phyloP scores from a whole-genome alignment of 2,113 vertebrate genomes.

The Prochilodus magdalenae region DNA sequence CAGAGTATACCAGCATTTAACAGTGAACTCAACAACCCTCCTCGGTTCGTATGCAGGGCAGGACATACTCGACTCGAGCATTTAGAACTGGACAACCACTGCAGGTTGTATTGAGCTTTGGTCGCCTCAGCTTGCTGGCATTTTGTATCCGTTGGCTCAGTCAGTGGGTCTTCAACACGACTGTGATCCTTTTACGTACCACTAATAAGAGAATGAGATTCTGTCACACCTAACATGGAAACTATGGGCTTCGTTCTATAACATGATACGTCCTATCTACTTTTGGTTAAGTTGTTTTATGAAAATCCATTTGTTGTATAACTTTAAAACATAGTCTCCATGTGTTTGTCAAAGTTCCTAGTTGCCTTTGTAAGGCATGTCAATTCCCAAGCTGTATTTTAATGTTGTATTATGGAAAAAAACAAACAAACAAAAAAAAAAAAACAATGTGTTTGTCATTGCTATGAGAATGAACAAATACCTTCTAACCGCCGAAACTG shows the following conservation, averaged over 20 bases:
- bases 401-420: slow-evolving; percentile 48
- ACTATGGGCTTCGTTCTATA: slow-evolving; percentile 46
- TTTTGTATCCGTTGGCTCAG: slow-evolving; percentile 47
- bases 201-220: slow-evolving; percentile 49
- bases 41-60: slow-evolving; percentile 42
- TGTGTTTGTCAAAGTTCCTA: slow-evolving; percentile 57
- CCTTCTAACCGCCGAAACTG: slow-evolving; percentile 60
- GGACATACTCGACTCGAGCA: slow-evolving; percentile 16
- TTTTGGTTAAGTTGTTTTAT: slow-evolving; percentile 32
- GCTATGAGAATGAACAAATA: slow-evolving; percentile 60
- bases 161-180: slow-evolving; percentile 53
- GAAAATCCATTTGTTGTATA: slow-evolving; percentile 52
- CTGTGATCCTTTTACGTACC: slow-evolving; percentile 57
- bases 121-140: slow-evolving; percentile 50
- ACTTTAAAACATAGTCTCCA: slow-evolving; percentile 51
- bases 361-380: slow-evolving; percentile 65
- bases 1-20: slow-evolving; percentile 60
- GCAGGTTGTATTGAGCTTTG: slow-evolving; percentile 47
- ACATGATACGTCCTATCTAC: slow-evolving; percentile 37
- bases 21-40: slow-evolving; percentile 34
- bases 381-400: slow-evolving; percentile 53
- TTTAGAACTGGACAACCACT: slow-evolving; percentile 7
- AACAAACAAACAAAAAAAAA: no score
- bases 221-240: slow-evolving; percentile 39
- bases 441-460: slow-evolving; percentile 58